phyloP scores from a whole-genome alignment of 2,797 vertebrate genomes.

The Smutsia temminckii region DNA sequence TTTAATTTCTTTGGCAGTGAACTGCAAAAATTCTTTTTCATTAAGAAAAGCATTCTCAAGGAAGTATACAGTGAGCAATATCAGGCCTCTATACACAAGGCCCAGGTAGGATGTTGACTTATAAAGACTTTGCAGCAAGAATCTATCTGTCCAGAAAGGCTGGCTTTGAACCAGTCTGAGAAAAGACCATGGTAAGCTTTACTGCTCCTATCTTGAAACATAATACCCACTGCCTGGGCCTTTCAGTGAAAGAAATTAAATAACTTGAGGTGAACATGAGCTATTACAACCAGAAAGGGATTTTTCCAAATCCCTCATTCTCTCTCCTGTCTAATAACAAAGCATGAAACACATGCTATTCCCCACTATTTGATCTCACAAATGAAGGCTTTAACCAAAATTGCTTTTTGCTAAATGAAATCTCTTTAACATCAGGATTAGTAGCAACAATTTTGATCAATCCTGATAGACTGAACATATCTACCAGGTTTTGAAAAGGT shows the following conservation, averaged over 20 bases:
- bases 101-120: neutral
- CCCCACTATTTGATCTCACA: neutral
- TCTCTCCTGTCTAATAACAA: conserved; percentile 40
- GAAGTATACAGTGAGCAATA: neutral
- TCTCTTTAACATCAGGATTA: conserved; percentile 33
- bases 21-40: neutral
- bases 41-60: neutral
- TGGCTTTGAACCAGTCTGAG: neutral
- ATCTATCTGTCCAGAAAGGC: neutral
- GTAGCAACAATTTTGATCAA: conserved; percentile 47
- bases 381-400: conserved; percentile 51
- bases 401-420: conserved; percentile 64
- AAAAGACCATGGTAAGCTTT: conserved; percentile 13
- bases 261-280: conserved; percentile 20
- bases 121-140: neutral
- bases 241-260: conserved; percentile 56
- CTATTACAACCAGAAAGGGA: neutral
- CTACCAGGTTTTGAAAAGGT: conserved; percentile 33
- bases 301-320: conserved; percentile 51
- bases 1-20: conserved; percentile 25
- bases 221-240: neutral
- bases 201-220: neutral
- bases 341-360: neutral
- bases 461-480: neutral
- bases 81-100: neutral